phyloP scores from a whole-genome alignment of 1,140 invertebrate genomes.

The Branchinecta lynchi region DNA sequence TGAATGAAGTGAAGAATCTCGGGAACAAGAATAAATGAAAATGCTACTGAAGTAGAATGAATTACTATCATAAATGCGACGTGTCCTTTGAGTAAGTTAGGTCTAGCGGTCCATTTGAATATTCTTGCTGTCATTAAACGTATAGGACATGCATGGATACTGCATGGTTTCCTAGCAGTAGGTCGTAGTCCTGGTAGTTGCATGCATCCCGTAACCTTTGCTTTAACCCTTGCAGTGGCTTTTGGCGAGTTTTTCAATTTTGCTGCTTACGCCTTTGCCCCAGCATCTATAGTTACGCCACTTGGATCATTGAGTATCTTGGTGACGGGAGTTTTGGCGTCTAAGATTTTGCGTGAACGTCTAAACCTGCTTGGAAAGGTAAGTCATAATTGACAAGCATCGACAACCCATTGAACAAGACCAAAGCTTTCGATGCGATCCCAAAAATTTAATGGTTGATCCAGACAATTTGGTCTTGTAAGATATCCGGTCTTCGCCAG shows the following conservation, averaged over 20 bases:
- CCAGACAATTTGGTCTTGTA: no score
- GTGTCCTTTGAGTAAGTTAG: no score
- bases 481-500: no score
- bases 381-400: no score
- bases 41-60: no score
- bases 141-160: not conserved
- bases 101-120: no score
- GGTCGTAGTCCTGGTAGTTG: not conserved
- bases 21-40: no score
- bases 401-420: no score
- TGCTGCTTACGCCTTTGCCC: conserved; percentile 88
- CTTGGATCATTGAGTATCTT: conserved; percentile 86
- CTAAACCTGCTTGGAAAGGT: conserved; percentile 83
- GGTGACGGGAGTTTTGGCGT: conserved; percentile 71
- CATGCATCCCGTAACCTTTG: not conserved
- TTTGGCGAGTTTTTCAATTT: conserved; percentile 86
- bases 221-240: conserved; percentile 51
- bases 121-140: not conserved
- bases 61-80: no score
- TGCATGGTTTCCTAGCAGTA: not conserved
- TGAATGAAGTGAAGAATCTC: no score
- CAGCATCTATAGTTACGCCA: conserved; percentile 85
- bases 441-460: no score
- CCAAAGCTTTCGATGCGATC: no score
- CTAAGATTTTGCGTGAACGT: conserved; percentile 73